phyloP scores from a whole-genome alignment of 2,113 vertebrate species.

The Paramisgurnus dabryanus region DNA sequence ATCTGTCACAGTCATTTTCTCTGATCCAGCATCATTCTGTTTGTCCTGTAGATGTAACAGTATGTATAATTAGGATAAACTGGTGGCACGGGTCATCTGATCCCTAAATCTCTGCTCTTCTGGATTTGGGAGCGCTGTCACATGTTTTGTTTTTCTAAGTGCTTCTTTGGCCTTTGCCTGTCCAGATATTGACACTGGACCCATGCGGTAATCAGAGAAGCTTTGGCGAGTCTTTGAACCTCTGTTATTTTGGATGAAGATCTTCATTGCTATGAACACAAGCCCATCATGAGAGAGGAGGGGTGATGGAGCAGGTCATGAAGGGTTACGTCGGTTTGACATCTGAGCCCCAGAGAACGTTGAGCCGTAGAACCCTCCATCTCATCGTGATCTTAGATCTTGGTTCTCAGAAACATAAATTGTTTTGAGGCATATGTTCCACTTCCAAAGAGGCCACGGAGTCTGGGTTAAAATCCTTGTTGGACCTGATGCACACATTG shows the following conservation, averaged over 20 bases:
- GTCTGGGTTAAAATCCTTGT: conserved; percentile 8
- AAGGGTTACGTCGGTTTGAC: not conserved
- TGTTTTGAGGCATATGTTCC: not conserved
- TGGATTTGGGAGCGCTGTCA: conserved; percentile 59
- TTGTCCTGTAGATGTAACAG: no score
- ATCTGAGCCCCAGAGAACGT: not conserved
- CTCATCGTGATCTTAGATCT: not conserved
- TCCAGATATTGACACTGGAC: conserved; percentile 63
- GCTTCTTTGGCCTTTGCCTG: conserved; percentile 39
- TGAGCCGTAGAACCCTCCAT: not conserved
- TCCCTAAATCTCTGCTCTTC: conserved; percentile 37
- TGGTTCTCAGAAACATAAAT: not conserved
- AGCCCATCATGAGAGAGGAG: not conserved
- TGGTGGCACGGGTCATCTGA: not conserved
- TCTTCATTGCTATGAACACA: conserved; percentile 33
- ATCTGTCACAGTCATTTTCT: no score
- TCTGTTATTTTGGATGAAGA: conserved; percentile 32
- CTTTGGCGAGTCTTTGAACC: conserved; percentile 61
- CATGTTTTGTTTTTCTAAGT: conserved; percentile 64
- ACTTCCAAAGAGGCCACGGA: not conserved
- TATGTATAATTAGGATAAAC: no score
- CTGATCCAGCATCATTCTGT: no score
- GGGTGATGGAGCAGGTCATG: conserved; percentile 25
- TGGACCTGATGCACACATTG: conserved; percentile 18
- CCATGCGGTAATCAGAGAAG: conserved; percentile 55